Evolutionary conservation across 2,888 invertebrate genomes (phyloP), one percentile per base, ranked within the genome.

Genomic region (Pristionchus japonicus): DNA sequence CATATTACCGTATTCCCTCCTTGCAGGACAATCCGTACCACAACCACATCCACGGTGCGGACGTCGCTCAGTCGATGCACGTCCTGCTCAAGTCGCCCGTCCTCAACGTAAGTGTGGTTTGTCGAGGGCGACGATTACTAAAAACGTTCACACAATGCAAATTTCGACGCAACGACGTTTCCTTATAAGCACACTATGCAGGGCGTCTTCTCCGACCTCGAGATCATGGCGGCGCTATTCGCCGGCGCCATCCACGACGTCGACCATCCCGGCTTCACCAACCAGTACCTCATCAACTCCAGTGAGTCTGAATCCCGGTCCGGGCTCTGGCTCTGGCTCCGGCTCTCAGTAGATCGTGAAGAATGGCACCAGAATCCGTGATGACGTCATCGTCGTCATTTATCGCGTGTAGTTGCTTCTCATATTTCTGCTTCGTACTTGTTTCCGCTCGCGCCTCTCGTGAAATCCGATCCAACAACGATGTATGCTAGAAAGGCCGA

Each of bases 221-320:
- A 99, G 95, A 96, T 98, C 92, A 97, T 98, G 94, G 97, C 99
- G 17, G 98, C 99, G 43, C 96, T 99, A 89, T 99, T 99, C 95
- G 98, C 99, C 87, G 98, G 98, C 89, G 98, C 98, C 93, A 97
- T 99, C 93, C 99, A 99, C 95, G 99, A 99, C 95, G 99, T 99
- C 88, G 99, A 99, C 96, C 99, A 99, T 96, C 99, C 99, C 86
- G 99, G 99, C 93, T 97, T 99, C 95, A 99, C 99, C 93, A 99
- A 99, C 96, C 99, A 99, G 96, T 99, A 97, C 96, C 97, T 99
- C 95, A 97, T 99, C 95, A 98, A 98, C 96, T 98, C 99, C 94
- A 97, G 97, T 97, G 94, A 95, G 96, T 80, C 15, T n/a, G 3
- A 13, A 6, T 57, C 57, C n/a, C 0, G 3, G 9, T 57, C 57